Conservation (phyloP, 2,888 invertebrate genomes). For the Penaeus monodon region DNA sequence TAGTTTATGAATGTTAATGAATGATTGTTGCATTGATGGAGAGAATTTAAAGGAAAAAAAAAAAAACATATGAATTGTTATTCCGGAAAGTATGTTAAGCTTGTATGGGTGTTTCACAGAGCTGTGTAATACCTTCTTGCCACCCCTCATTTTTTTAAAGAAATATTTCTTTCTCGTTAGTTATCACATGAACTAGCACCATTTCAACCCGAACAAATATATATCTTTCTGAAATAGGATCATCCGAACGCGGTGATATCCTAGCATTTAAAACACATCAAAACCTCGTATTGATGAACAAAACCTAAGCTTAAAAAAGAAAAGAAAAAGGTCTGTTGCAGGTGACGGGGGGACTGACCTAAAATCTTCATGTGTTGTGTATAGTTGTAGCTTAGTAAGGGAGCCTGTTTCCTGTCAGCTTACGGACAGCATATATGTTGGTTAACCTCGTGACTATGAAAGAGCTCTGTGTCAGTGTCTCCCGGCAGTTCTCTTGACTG, state of each 20-base stretch:
- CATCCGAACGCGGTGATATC: too few relatives aligned
- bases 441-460: background rate
- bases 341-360: constrained; percentile 14
- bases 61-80: background rate
- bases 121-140: background rate
- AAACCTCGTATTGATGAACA: too few relatives aligned
- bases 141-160: too few relatives aligned
- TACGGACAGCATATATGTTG: constrained; percentile 12
- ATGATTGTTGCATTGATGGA: constrained; percentile 29
- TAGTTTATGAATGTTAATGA: constrained; percentile 20
- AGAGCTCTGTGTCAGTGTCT: constrained; percentile 3
- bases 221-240: too few relatives aligned
- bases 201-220: too few relatives aligned
- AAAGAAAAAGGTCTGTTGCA: too few relatives aligned
- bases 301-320: too few relatives aligned
- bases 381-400: constrained; percentile 22
- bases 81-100: background rate
- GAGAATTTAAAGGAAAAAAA: constrained; percentile 15
- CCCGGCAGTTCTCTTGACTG: constrained; percentile 26
- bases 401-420: constrained; percentile 37
- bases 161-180: too few relatives aligned
- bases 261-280: too few relatives aligned
- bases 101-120: too few relatives aligned
- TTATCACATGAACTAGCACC: too few relatives aligned
- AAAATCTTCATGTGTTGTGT: constrained; percentile 36